Conservation (phyloP, 2,113 vertebrate genomes). For the Raphicerus campestris region DNA sequence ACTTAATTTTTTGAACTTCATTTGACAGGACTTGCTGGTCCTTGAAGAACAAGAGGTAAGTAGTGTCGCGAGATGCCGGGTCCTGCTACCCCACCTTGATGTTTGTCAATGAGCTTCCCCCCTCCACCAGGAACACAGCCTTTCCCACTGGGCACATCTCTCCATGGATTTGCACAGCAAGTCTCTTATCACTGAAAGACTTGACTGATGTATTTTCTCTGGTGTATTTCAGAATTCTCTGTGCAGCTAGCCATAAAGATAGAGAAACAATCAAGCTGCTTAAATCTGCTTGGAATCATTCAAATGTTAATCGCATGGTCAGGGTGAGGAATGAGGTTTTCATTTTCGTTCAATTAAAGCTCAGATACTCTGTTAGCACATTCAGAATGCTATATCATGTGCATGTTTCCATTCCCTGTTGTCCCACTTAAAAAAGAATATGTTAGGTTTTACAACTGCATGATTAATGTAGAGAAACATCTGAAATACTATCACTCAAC, state of each 20-base stretch:
- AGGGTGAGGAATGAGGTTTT: not conserved
- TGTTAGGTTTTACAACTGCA: not conserved
- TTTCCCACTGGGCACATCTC: not conserved
- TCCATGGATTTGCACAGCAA: not conserved
- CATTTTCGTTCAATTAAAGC: not conserved
- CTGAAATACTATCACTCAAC: not conserved
- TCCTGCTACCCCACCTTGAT: not conserved
- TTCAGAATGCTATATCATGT: not conserved
- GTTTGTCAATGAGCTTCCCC: not conserved
- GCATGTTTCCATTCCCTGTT: not conserved
- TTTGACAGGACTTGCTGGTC: constrained; percentile 94
- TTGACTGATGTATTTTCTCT: not conserved
- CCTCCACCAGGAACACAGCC: not conserved
- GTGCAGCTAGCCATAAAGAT: not conserved
- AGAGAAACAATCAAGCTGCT: not conserved
- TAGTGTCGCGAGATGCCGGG: not conserved
- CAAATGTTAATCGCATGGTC: not conserved
- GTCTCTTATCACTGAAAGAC: not conserved
- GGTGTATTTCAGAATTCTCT: not conserved
- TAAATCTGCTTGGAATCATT: not conserved
- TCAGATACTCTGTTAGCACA: not conserved
- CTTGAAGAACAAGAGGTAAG: constrained; percentile 98
- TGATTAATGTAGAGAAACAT: not conserved
- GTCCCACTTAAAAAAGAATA: not conserved
- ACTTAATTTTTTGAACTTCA: constrained; percentile 64